Evolutionary conservation across 2,888 invertebrate species (phyloP), one percentile per base, ranked within the genome.

Genomic region (Coenonympha arcania): DNA sequence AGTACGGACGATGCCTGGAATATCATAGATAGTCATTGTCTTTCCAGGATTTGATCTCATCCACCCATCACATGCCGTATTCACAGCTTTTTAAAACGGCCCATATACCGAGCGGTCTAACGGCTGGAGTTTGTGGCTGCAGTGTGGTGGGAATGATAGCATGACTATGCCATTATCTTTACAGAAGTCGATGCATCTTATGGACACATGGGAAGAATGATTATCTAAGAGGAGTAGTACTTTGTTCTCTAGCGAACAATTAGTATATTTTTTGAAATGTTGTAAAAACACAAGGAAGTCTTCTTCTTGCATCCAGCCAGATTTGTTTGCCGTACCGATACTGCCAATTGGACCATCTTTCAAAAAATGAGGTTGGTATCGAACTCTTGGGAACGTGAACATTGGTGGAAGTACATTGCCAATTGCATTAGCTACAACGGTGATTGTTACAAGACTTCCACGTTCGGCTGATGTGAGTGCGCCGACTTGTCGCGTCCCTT

Each of bases 401-500:
- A 61, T 54, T 3, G 60, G 59, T 1, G 60, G 62, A 47, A 59
- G 59, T 47, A 45, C 16, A 46, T 50, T 55, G 0, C 60, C 59
- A 22, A 57, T 16, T 5, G 62, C 59, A 24, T 56, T 62, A 44
- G 40, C 59, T 24, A 58, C 60, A 15, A 60, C 20, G 15, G 60
- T 58, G 37, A 63, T 4, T 8, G 59, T 62, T 16, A 62, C 62
- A 11, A 62, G 55, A 19, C 49, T 60, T 41, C 57, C 59, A 15
- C 59, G 53, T 59, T 76, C 73, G 4, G 62, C 71, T 8, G 72
- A 75, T 15, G 70, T 72, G 20, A 74, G 48, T 4, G 62, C 56
- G 16, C 73, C 69, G 6, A 79, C 66, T 59, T 76, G 74, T 46
- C 66, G 68, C 4, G 47, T 43, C 30, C 76, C 75, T 58, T 63